Evolutionary conservation across 2,797 vertebrate genomes (phyloP), one percentile per base, ranked within the genome.

Genomic region (Liparis tanakae): DNA sequence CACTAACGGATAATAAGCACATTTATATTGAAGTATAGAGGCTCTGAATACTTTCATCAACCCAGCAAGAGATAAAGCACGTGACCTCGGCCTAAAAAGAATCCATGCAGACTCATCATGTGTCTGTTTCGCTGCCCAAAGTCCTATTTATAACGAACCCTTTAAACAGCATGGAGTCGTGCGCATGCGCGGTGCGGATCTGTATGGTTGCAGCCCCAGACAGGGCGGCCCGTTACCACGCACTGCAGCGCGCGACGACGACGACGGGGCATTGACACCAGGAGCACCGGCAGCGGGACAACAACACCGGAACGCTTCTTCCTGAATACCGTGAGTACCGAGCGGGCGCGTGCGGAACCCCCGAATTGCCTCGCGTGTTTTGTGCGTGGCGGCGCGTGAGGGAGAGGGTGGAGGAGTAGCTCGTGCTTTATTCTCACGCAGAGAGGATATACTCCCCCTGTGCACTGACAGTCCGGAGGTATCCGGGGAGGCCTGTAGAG

Each of bases 171-270:
- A 76, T 91, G 91, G 81, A 88, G 82, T 82, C 88, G 70, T 10
- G 90, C 93, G 93, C 92, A 93, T 84, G 93, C 94, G 94, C 92
- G 39, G 18, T 87, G 25, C 0, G 25, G 30, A 44, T 41, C 55
- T 33, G 85, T 87, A 82, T 88, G 88, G 91, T 92, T 91, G 88
- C 87, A 91, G 85, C 81, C 81, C 83, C 88, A 91, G 92, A 89
- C 89, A 82, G 92, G 93, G 92, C 92, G 91, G 92, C 91, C 91
- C 89, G 90, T 93, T 88, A 91, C 92, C 77, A 83, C 85, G 85
- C 90, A 85, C 85, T 73, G 92, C 89, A 85, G 85, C 79, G 88
- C 89, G 82, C 82, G 83, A 82, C 82, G 85, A 78, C 88, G 81
- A 89, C 84, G 81, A 83, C 87, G 72, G 73, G 82, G 80, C 86